Conservation (phyloP, 2,888 invertebrate species). For the Chalcosyrphus nemorum region DNA sequence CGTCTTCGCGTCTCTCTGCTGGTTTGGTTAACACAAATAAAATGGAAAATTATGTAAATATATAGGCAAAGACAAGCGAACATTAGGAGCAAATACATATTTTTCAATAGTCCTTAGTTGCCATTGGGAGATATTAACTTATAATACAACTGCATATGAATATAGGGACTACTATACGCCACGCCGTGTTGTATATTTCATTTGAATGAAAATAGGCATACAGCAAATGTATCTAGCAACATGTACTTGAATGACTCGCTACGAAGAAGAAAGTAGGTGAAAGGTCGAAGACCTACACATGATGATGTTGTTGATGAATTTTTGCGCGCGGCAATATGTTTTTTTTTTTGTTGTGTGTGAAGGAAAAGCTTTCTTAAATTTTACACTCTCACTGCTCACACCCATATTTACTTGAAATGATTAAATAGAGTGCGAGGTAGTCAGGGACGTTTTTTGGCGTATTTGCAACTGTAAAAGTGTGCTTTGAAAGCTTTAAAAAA, state of each 20-base stretch:
- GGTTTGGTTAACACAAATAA: constrained; percentile 50
- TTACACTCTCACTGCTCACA: constrained; percentile 1
- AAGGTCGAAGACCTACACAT: constrained; percentile 66
- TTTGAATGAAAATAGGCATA: constrained; percentile 2
- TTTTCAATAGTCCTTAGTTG: constrained; percentile 44
- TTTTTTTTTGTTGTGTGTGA: constrained; percentile 9
- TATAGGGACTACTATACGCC: not conserved
- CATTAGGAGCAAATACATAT: constrained; percentile 18
- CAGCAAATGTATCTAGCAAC: constrained; percentile 51
- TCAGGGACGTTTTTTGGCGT: constrained; percentile 15
- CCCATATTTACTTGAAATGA: not conserved
- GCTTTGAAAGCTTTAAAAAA: constrained; percentile 13
- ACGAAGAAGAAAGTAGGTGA: constrained; percentile 70
- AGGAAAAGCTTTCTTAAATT: constrained; percentile 47
- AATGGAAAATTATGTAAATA: constrained; percentile 46
- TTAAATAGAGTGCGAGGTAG: not conserved
- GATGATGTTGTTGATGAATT: constrained; percentile 42
- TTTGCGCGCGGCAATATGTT: constrained; percentile 30
- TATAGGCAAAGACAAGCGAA: not conserved
- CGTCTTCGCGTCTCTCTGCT: not conserved
- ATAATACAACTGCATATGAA: constrained; percentile 45
- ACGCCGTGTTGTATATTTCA: not conserved
- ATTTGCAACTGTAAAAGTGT: constrained; percentile 8
- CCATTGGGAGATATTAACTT: constrained; percentile 51
- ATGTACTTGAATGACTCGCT: constrained; percentile 44